phyloP scores from a whole-genome alignment of 2,113 vertebrate genomes.

The Anseranas semipalmata region DNA sequence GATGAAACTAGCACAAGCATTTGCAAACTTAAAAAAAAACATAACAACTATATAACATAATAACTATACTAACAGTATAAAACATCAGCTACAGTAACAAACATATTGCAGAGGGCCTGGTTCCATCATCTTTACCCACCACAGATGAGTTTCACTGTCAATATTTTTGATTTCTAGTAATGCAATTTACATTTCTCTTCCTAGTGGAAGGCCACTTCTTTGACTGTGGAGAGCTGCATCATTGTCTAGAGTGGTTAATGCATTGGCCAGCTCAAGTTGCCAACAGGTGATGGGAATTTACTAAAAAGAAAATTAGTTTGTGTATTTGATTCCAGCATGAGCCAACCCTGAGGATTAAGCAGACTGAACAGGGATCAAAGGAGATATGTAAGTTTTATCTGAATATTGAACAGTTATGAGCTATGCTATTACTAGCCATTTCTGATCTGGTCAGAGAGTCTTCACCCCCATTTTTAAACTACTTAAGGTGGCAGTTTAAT shows the following conservation, averaged over 20 bases:
- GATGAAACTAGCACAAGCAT: neutral
- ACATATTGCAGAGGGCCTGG: neutral
- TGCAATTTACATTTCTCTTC: neutral
- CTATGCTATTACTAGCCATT: neutral
- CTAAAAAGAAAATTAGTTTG: neutral
- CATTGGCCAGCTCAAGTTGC: neutral
- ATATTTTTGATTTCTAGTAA: neutral
- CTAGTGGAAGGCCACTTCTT: neutral
- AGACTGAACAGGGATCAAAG: neutral
- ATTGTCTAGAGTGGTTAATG: neutral
- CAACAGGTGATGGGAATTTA: neutral
- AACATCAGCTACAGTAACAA: neutral
- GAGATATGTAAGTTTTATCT: neutral
- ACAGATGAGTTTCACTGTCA: neutral
- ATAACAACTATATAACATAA: no score
- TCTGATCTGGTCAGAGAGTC: neutral
- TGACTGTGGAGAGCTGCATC: neutral
- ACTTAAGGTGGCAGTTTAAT: slow-evolving; percentile 8
- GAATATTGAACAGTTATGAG: neutral
- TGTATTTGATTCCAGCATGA: neutral
- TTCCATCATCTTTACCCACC: neutral
- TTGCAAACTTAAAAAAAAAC: neutral
- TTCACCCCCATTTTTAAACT: neutral
- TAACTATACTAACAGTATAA: neutral
- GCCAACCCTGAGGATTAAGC: neutral